phyloP scores from a whole-genome alignment of 2,888 invertebrate genomes.

The Eremobia ochroleuca region DNA sequence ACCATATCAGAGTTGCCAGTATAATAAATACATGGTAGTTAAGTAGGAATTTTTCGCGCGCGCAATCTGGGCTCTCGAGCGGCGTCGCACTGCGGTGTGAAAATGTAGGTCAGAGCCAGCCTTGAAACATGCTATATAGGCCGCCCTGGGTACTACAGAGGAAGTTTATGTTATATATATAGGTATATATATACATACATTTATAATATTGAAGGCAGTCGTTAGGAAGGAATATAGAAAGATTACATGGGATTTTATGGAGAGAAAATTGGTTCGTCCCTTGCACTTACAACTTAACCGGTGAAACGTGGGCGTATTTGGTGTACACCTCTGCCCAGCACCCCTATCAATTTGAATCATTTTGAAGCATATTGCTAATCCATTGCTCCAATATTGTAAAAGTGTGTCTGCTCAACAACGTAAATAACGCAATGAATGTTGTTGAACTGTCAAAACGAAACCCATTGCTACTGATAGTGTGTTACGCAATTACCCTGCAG shows the following conservation, averaged over 20 bases:
- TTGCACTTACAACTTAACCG: neutral
- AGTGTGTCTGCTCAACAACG: too few relatives aligned
- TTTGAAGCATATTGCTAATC: too few relatives aligned
- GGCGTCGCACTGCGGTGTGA: slow-evolving; percentile 54
- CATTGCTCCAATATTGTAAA: too few relatives aligned
- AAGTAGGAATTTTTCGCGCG: slow-evolving; percentile 60
- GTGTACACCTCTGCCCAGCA: neutral
- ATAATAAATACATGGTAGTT: slow-evolving; percentile 53
- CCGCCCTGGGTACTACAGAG: slow-evolving; percentile 27
- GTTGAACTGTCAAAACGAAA: too few relatives aligned
- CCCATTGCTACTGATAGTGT: too few relatives aligned
- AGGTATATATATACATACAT: neutral
- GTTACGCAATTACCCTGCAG: too few relatives aligned
- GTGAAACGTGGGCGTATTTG: neutral
- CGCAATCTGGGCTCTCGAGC: slow-evolving; percentile 53
- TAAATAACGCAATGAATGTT: too few relatives aligned
- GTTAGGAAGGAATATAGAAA: slow-evolving; percentile 11
- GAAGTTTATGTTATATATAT: slow-evolving; percentile 4
- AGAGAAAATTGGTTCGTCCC: neutral
- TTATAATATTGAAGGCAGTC: slow-evolving; percentile 7
- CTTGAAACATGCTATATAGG: slow-evolving; percentile 62
- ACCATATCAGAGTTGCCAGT: slow-evolving; percentile 54
- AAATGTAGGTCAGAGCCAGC: slow-evolving; percentile 57
- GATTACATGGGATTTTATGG: neutral
- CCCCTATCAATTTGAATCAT: too few relatives aligned